Conservation (phyloP, 2,797 vertebrate genomes). For the Myotis planiceps region DNA sequence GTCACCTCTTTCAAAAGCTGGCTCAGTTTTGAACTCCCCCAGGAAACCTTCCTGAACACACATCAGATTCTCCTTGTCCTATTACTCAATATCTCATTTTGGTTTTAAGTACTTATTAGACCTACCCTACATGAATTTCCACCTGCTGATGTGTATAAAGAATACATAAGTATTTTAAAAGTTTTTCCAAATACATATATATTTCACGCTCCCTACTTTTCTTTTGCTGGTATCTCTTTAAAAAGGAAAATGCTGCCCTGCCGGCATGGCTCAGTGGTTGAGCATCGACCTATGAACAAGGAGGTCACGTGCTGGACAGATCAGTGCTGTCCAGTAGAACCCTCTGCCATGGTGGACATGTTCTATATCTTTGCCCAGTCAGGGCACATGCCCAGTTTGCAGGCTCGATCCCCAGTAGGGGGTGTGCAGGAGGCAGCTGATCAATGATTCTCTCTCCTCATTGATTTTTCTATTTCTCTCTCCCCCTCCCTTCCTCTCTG, state of each 20-base stretch:
- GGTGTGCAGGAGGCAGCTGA: too few species aligned
- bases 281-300: too few species aligned
- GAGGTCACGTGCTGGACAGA: neutral
- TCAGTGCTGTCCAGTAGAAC: neutral
- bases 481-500: too few species aligned
- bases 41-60: neutral
- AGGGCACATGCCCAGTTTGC: too few species aligned
- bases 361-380: neutral
- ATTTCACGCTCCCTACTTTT: neutral
- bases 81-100: neutral
- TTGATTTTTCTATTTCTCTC: too few species aligned
- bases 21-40: neutral
- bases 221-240: neutral
- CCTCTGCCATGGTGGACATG: neutral
- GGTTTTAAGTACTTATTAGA: neutral
- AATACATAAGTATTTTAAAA: neutral
- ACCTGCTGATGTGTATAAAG: neutral
- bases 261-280: too few species aligned
- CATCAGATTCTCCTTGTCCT: neutral
- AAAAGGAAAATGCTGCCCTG: neutral
- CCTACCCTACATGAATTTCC: neutral
- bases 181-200: neutral
- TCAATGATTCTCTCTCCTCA: too few species aligned
- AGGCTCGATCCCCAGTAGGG: too few species aligned
- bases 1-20: conserved; percentile 12